Evolutionary conservation across 2,113 vertebrate species (phyloP).

Genomic region (Oxygymnocypris stewartii): DNA sequence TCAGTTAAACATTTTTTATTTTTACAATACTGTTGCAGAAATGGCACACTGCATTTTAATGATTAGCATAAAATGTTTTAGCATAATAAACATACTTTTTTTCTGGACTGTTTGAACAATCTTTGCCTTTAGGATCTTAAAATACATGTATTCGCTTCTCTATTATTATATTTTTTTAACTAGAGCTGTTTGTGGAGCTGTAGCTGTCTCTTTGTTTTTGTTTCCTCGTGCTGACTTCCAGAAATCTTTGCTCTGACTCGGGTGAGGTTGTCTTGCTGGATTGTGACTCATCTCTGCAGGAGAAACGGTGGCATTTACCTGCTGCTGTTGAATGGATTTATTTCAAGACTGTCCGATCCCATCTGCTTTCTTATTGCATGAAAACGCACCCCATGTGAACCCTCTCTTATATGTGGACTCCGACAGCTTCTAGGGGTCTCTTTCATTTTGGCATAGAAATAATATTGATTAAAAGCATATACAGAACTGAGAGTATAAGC

Average conservation of each 20-base stretch:
- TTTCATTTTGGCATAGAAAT: background rate
- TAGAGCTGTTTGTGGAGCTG: background rate
- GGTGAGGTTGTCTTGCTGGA: slow-evolving; percentile 72
- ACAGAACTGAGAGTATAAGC: background rate
- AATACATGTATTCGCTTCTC: background rate
- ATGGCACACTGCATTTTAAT: background rate
- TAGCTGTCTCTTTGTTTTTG: background rate
- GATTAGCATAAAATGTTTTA: background rate
- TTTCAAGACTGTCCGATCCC: slow-evolving; percentile 8
- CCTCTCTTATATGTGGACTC: background rate
- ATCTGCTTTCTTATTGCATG: background rate
- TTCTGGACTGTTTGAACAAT: background rate
- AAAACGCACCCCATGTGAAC: background rate
- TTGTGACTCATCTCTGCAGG: slow-evolving; percentile 81
- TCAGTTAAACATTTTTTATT: background rate
- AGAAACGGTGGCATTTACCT: slow-evolving; percentile 58
- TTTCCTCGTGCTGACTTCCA: slow-evolving; percentile 11
- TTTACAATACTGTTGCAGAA: background rate
- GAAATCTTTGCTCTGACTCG: slow-evolving; percentile 62
- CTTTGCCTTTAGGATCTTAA: background rate
- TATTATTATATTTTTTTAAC: background rate
- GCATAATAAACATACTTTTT: background rate
- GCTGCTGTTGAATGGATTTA: slow-evolving; percentile 25
- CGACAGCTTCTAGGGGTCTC: too few species aligned
- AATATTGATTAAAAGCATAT: background rate